Percentiles rank a stretch among this genome's conserved stretches.
Evolutionary conservation across 2,113 vertebrate genomes (phyloP).

Genomic region (Merops nubicus): DNA sequence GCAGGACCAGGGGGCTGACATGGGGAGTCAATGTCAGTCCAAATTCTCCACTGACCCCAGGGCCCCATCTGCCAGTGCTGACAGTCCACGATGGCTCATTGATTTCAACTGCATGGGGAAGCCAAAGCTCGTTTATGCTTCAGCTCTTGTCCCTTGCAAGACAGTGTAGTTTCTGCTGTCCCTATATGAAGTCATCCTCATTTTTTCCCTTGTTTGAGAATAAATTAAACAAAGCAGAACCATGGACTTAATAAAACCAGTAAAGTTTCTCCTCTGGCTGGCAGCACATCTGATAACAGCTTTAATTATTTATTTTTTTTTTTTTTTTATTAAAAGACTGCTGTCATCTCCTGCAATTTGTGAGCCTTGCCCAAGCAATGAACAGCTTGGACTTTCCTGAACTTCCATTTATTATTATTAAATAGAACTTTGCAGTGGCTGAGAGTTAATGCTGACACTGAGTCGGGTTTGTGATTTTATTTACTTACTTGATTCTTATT

Average conservation of each 20-base stretch:
- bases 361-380: background rate
- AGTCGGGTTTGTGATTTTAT: background rate
- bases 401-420: conserved; percentile 34
- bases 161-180: background rate
- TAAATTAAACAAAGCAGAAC: conserved; percentile 22
- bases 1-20: background rate
- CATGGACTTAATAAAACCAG: background rate
- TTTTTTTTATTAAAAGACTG: conserved; percentile 12
- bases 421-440: background rate
- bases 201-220: background rate
- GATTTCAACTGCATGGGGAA: background rate
- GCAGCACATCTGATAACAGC: background rate
- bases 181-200: background rate
- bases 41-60: background rate
- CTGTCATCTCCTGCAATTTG: background rate
- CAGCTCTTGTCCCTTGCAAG: background rate
- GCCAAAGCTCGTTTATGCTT: background rate
- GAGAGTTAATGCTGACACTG: background rate
- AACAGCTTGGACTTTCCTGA: conserved; percentile 18
- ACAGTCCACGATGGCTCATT: background rate
- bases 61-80: background rate
- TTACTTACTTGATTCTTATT: conserved; percentile 46
- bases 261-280: background rate
- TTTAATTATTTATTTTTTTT: background rate
- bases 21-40: background rate